These are phyloP conservation scores for Diceros bicornis DNA, from an alignment of 2,797 vertebrate genomes.

Conservation along the genomic window DNA sequence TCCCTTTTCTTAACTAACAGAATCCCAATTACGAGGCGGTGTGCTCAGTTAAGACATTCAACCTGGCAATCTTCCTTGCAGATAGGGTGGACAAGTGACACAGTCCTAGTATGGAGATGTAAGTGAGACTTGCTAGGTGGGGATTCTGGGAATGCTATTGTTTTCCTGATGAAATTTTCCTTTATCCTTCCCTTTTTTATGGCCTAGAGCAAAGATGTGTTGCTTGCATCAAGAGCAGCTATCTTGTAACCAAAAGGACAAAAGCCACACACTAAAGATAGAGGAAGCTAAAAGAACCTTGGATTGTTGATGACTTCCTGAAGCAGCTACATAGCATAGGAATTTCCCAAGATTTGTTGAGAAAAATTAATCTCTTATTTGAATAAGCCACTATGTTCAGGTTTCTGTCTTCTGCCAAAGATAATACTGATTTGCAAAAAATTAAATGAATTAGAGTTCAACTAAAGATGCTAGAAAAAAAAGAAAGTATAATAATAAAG, in stretches of 20 bases:
- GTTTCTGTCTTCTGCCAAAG: constrained; percentile 16
- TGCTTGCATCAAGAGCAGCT: background rate
- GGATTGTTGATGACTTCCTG: background rate
- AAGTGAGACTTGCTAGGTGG: background rate
- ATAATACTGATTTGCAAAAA: constrained; percentile 8
- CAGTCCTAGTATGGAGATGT: background rate
- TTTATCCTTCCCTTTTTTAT: constrained; percentile 22
- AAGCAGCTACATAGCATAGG: background rate
- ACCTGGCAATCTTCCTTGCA: background rate
- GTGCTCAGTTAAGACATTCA: background rate
- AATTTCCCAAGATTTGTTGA: constrained; percentile 52
- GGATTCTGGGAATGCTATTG: background rate
- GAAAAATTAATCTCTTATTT: constrained; percentile 51
- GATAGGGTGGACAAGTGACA: background rate
- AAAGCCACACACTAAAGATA: background rate
- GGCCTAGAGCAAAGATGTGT: background rate
- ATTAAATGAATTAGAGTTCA: constrained; percentile 33
- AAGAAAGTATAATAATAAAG: constrained; percentile 21
- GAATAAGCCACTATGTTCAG: constrained; percentile 36
- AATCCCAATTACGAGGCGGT: background rate
- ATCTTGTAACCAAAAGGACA: constrained; percentile 11
- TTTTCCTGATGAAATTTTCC: constrained; percentile 22
- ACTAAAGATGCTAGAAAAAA: background rate
- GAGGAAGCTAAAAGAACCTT: background rate
- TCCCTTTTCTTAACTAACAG: background rate